A percentile compares a stretch with the other conserved stretches of the same genome.
phyloP scores from a whole-genome alignment of 2,888 invertebrate species.

The Scrobipalpa atriplicella region DNA sequence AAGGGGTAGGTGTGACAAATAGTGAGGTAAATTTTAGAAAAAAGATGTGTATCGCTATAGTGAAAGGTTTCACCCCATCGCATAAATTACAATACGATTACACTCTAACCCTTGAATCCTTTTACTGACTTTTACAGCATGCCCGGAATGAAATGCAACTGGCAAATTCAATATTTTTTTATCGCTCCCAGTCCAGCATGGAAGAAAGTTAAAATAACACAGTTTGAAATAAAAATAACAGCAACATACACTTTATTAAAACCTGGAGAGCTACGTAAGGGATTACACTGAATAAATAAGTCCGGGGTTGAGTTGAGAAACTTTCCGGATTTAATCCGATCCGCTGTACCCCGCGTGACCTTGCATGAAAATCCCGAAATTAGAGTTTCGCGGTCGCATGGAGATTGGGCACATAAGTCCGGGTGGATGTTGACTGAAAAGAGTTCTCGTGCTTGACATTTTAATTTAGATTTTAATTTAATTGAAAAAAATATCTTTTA shows the following conservation, averaged over 20 bases:
- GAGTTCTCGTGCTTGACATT: background rate
- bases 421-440: background rate
- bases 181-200: too few relatives aligned
- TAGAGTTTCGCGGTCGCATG: conserved; percentile 29
- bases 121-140: too few relatives aligned
- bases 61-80: too few relatives aligned
- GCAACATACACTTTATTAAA: conserved; percentile 35
- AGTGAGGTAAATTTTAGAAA: too few relatives aligned
- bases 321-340: conserved; percentile 41
- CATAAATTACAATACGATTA: too few relatives aligned
- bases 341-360: conserved; percentile 47
- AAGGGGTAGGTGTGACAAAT: too few relatives aligned
- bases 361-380: conserved; percentile 38
- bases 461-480: background rate
- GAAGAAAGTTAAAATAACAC: background rate
- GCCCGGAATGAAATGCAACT: too few relatives aligned
- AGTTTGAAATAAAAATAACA: background rate
- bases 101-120: too few relatives aligned
- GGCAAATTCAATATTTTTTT: too few relatives aligned
- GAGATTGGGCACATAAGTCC: background rate
- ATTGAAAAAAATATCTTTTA: background rate
- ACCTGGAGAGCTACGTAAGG: conserved; percentile 49
- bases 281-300: conserved; percentile 56
- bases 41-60: too few relatives aligned
- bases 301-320: conserved; percentile 36